Percentiles rank a stretch among this genome's conserved stretches.
phyloP scores from a whole-genome alignment of 2,888 invertebrate genomes.

The Alentia gelatinosa region DNA sequence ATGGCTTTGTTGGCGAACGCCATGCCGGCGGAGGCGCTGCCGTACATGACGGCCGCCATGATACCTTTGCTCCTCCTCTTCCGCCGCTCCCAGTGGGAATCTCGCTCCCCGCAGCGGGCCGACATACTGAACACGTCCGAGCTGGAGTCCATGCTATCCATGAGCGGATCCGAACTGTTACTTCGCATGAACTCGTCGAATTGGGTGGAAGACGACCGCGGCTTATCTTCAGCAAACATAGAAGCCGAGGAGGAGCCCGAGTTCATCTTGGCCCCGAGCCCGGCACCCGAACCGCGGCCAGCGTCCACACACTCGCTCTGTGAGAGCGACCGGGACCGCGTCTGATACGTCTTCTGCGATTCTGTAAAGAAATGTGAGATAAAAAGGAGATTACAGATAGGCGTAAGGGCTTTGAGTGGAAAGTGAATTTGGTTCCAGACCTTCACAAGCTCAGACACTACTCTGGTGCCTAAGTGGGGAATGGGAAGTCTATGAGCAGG shows the following conservation, averaged over 20 bases:
- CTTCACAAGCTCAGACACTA: too few relatives aligned
- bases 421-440: too few relatives aligned
- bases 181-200: neutral
- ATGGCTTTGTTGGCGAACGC: constrained; percentile 81
- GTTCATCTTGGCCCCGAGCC: neutral
- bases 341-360: neutral
- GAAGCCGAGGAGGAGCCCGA: neutral
- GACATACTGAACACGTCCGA: neutral
- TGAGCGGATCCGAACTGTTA: neutral
- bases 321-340: neutral
- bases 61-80: constrained; percentile 64
- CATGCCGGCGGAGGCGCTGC: constrained; percentile 80
- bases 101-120: neutral
- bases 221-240: neutral
- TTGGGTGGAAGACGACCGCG: neutral
- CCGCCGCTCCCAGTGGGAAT: neutral
- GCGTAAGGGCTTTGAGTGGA: too few relatives aligned
- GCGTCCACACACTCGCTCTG: neutral
- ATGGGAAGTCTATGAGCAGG: too few relatives aligned
- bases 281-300: neutral
- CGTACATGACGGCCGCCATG: constrained; percentile 79
- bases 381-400: too few relatives aligned
- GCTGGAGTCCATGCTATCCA: neutral
- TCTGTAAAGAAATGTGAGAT: neutral
- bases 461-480: too few relatives aligned